Evolutionary conservation across 2,888 invertebrate genomes (phyloP), one percentile per base, ranked within the genome.

Genomic region (Podotricha telesiphe): DNA sequence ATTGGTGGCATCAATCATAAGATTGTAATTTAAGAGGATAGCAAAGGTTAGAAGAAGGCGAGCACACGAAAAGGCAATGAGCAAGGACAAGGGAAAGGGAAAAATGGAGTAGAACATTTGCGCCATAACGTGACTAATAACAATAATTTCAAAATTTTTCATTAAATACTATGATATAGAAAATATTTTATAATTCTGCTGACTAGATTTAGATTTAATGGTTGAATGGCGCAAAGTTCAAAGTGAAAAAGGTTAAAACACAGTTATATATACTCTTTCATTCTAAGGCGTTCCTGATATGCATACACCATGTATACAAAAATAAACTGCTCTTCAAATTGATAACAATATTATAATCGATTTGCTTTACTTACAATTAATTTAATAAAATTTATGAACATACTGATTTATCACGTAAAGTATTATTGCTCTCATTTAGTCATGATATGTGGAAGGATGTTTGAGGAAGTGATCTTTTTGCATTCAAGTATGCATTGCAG

Each of bases 271-370:
- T 76, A 76, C 70, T 78, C 74, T 74, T 76, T 73, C 76, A 75
- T 81, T 76, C 83, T 89, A 93, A 92, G 91, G 91, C 93, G 86
- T 80, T 74, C 83, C 77, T 91, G 93, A 93, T 92, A 93, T 93
- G 93, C 86, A 87, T 84, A 87, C 87, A 82, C 82, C 79, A 79
- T 78, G 86, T 86, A 85, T 92, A 92, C 84, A 93, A 93, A 93
- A 93, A 93, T 93, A 93, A 89, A 89, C 84, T 77, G 80, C 84
- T 91, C 82, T 89, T 79, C 79, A 86, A 85, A 78, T 86, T 77
- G 67, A 79, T 81, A 91, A 91, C 89, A 89, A 83, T 69, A 71
- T 75, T 78, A 71, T 73, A 75, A 64, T 73, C 62, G 63, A 70
- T 74, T 70, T 67, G 58, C 59, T 59, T 15, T 59, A 45, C 68